Evolutionary conservation across 1,140 invertebrate species (phyloP).

Genomic region (Drosophila ohnishii): DNA sequence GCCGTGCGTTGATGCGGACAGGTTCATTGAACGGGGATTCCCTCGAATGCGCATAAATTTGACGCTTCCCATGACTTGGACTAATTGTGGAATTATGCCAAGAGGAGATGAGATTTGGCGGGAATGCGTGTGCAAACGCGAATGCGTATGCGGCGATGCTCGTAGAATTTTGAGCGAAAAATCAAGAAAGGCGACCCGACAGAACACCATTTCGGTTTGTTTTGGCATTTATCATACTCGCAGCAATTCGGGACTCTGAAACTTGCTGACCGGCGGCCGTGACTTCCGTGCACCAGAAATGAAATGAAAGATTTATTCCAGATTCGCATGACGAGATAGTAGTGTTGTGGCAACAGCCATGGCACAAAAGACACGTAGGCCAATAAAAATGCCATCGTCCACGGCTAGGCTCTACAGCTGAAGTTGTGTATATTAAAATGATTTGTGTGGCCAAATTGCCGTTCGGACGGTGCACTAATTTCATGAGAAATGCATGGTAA

Average conservation of each 20-base stretch:
- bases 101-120: constrained; percentile 3
- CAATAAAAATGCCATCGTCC: constrained; percentile 72
- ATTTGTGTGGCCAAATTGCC: constrained; percentile 59
- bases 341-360: constrained; percentile 40
- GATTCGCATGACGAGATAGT: constrained; percentile 77
- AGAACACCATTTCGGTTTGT: constrained; percentile 21
- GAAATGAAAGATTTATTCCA: constrained; percentile 75
- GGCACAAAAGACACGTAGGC: constrained; percentile 70
- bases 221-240: constrained; percentile 49
- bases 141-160: constrained; percentile 4
- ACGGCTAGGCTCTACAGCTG: constrained; percentile 33
- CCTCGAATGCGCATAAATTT: constrained; percentile 55
- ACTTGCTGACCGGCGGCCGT: constrained; percentile 57
- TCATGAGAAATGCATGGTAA: constrained; percentile 61
- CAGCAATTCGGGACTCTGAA: constrained; percentile 18
- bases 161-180: constrained; percentile 19
- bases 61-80: constrained; percentile 28
- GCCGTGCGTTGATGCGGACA: constrained; percentile 53
- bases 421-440: constrained; percentile 69
- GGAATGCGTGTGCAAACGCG: constrained; percentile 9
- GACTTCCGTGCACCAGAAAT: constrained; percentile 72
- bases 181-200: constrained; percentile 1
- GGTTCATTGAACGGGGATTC: constrained; percentile 57
- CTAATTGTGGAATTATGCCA: constrained; percentile 74
- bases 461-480: constrained; percentile 47